phyloP scores from a whole-genome alignment of 2,797 vertebrate species.

The Tokudaia tokunoshimensis region DNA sequence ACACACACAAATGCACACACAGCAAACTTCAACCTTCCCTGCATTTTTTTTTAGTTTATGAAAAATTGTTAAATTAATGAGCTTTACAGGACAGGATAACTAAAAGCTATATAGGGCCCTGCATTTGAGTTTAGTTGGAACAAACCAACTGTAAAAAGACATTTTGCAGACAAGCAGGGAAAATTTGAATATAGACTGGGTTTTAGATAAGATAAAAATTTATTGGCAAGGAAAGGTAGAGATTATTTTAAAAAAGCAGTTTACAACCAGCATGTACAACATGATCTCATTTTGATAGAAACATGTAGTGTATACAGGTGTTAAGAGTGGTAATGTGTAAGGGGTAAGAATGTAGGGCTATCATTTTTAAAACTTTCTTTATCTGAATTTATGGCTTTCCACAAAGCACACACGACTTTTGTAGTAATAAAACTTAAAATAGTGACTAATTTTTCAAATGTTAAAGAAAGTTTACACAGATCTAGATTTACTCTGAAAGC shows the following conservation, averaged over 20 bases:
- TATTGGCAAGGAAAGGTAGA: constrained; percentile 65
- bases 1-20: not conserved
- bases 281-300: constrained; percentile 65
- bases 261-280: constrained; percentile 51
- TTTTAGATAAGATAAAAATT: constrained; percentile 67
- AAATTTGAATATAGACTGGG: constrained; percentile 61
- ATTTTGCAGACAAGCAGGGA: not conserved
- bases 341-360: not conserved
- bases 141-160: constrained; percentile 63
- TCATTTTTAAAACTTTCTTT: constrained; percentile 24
- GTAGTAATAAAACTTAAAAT: constrained; percentile 61
- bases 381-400: constrained; percentile 43
- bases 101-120: not conserved
- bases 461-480: constrained; percentile 26
- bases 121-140: constrained; percentile 60
- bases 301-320: not conserved
- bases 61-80: not conserved
- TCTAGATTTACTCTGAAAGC: constrained; percentile 27
- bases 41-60: constrained; percentile 20
- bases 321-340: constrained; percentile 18
- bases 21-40: constrained; percentile 14
- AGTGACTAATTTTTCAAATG: not conserved
- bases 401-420: not conserved
- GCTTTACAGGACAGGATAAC: not conserved
- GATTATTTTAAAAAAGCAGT: constrained; percentile 42